Base-by-base conservation (phyloP, 1,140 invertebrate species). In the Eciton burchellii region DNA sequence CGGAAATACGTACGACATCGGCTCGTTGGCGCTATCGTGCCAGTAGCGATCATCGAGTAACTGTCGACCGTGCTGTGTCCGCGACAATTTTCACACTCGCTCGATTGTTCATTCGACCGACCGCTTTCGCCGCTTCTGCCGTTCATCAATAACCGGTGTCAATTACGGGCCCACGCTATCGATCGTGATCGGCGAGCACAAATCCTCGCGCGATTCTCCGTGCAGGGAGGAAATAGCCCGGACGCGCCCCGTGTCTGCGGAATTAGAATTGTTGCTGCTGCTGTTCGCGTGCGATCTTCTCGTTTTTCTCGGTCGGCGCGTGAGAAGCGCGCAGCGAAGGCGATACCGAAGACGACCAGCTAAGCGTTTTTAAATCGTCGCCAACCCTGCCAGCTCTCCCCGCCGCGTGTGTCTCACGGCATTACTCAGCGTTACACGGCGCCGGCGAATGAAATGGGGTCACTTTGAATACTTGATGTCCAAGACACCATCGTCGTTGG, bases 1-100 rank as follows among this genome's bases (percentile, higher is more conserved):
- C 74, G 74, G 74, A 79, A 70, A 70, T 79, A 29, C 47, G 21
- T 77, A 68, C 56, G 68, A 45, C 52, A 68, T 49, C n/a, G n/a
- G 26, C 6, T 35, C 35, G 63, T 35, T 16, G 11, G n/a, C 35
- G 35, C 35, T 35, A 35, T 57, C 24, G 35, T n/a, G n/a, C 35
- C n/a, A 43, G 45, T 0, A 14, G n/a, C 35, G 49, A 70, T 79
- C 68, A 70, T 70, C 6, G 70, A 79, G 70, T 56, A 79, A 79
- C 43, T 45, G 24, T 68, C 26, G 43, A n/a, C 14, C 21, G 35
- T n/a, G n/a, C n/a, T n/a, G 12, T 1, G 19, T 35, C 56, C 56
- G 24, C 26, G 0, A 9, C n/a, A 11, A 29, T 21, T 26, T 62
- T 70, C 66, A 29, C 24, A 29, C 43, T 56, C 12, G n/a, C n/a